A percentile compares a stretch with the other conserved stretches of the same genome.
These are phyloP conservation scores for Calliopum simillimum DNA, from an alignment of 2,888 invertebrate species.

Conservation along the genomic window DNA sequence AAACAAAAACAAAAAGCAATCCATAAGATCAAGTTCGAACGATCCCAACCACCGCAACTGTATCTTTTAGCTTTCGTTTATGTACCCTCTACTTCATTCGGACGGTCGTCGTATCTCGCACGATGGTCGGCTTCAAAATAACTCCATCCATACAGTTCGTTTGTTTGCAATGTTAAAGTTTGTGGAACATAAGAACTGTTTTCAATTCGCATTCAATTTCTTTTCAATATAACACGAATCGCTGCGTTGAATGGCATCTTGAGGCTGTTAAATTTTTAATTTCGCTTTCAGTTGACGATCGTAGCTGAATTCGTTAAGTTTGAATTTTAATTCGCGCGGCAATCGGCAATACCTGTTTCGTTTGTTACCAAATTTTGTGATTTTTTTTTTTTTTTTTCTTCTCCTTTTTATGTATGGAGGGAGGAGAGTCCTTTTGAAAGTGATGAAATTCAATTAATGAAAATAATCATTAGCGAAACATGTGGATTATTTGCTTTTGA, in stretches of 20 bases:
- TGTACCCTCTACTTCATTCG: too few species aligned
- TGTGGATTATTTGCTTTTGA: constrained; percentile 39
- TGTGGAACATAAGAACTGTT: constrained; percentile 36
- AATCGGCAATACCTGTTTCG: constrained; percentile 31
- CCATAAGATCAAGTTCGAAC: not conserved
- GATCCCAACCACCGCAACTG: constrained; percentile 47
- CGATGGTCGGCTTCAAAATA: constrained; percentile 10
- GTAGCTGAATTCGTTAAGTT: constrained; percentile 61
- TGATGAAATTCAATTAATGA: not conserved
- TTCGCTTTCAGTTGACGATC: constrained; percentile 64
- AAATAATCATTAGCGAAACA: constrained; percentile 26
- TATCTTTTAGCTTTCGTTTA: too few species aligned
- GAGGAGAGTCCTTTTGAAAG: not conserved
- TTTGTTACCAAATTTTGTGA: not conserved
- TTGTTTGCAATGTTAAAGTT: not conserved
- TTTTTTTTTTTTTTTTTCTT: not conserved
- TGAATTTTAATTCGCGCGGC: constrained; percentile 42
- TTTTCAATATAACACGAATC: constrained; percentile 13
- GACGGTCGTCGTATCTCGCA: constrained; percentile 35
- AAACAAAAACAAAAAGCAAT: not conserved
- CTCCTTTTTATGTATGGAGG: too few species aligned
- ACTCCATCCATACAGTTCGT: not conserved
- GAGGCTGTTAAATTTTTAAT: constrained; percentile 35
- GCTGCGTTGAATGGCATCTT: constrained; percentile 26
- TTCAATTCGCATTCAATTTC: constrained; percentile 24